Base-by-base conservation (phyloP, 2,113 vertebrate genomes). In the Galemys pyrenaicus region DNA sequence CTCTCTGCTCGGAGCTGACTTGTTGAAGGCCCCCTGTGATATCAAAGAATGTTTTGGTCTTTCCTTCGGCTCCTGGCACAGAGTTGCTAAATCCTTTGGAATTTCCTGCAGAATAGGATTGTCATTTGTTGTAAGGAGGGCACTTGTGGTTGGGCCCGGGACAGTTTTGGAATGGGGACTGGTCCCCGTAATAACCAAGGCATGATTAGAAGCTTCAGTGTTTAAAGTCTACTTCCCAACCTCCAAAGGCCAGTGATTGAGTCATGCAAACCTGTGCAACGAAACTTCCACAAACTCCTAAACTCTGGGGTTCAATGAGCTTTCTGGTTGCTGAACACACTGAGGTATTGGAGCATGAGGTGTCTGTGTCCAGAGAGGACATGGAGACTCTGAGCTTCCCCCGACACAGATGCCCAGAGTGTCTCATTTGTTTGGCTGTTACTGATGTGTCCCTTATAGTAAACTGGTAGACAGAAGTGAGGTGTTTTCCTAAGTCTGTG, bases 41-140 rank as follows among this genome's bases (percentile, higher is more conserved):
- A 88, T 44, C n/a, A 89, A 79, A 73, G 87, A 82, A 35, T 39
- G 46, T 84, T 64, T 85, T 87, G 49, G 28, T 71, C n/a, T 67
- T 64, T 13, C 28, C 46, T 16, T 35, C 58, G 37, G 46, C 79
- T 88, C 28, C 78, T 88, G 70, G 70, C 28, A 82, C 77, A 60
- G 5, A 73, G 56, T 24, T 92, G 22, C 73, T 68, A 96, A 92
- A 54, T 54, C 49, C 73, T 8, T 79, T 44, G 58, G 78, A 35
- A 89, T 89, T 85, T 60, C 41, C 49, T 85, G 58, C 30, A 30
- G 60, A 67, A 67, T 12, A 89, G 58, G n/a, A 73, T 56, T 79
- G 79, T 84, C 65, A 80, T 78, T 78, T 74, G 58, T 30, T 79
- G 56, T 65, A 79, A 73, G 2, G 37, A 85, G 62, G 79, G 10